phyloP scores from a whole-genome alignment of 1,140 invertebrate genomes.

The Pristionchus pacificus region DNA sequence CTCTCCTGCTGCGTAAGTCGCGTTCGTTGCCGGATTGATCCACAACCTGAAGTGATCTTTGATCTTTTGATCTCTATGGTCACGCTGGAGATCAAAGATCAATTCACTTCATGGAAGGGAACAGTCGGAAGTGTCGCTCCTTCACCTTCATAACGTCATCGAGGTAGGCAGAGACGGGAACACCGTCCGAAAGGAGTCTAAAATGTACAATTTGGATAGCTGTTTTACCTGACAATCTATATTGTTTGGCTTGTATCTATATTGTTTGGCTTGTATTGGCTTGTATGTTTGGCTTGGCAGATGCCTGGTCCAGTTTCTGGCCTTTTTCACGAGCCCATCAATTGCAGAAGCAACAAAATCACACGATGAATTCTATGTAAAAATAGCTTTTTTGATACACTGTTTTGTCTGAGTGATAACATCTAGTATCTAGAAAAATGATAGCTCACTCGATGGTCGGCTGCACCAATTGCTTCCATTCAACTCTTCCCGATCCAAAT shows the following conservation, averaged over 20 bases:
- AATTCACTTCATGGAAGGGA: constrained; percentile 48
- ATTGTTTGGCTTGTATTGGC: too few species aligned
- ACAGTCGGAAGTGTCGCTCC: constrained; percentile 48
- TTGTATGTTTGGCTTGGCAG: too few species aligned
- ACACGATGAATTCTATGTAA: too few species aligned
- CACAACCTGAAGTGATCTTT: constrained; percentile 43
- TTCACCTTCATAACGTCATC: constrained; percentile 53
- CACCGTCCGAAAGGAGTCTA: constrained; percentile 69
- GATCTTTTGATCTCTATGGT: background rate
- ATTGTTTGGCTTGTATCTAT: too few species aligned
- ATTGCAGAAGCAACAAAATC: too few species aligned
- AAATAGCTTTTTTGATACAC: too few species aligned
- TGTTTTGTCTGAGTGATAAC: too few species aligned
- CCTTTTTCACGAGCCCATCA: too few species aligned
- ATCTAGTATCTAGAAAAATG: too few species aligned
- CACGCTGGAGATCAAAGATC: background rate
- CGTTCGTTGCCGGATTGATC: constrained; percentile 58
- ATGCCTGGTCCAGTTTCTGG: too few species aligned
- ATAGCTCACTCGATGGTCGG: background rate
- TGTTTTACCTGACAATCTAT: too few species aligned
- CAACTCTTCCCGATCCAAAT: constrained; percentile 65
- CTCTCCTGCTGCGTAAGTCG: constrained; percentile 61
- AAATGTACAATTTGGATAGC: too few species aligned
- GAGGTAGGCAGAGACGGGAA: constrained; percentile 52
- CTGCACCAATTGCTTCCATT: background rate